Evolutionary conservation across 2,113 vertebrate species (phyloP), one percentile per base, ranked within the genome.

Genomic region (Cynoglossus semilaevis): DNA sequence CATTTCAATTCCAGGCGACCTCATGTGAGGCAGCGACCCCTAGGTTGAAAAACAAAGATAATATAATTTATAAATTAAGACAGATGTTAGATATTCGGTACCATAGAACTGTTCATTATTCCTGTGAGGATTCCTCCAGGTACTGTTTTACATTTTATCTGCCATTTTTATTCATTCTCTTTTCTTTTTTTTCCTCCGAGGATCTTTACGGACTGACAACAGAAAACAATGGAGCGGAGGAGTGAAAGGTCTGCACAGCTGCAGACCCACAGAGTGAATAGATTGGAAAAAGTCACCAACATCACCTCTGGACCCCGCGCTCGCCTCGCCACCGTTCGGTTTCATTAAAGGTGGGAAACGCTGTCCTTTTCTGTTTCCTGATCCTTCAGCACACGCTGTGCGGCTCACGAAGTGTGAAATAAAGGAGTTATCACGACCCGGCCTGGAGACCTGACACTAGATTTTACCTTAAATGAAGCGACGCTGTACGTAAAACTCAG

Each of bases 181-280:
- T 43, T 79, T 48, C 14, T 55, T 40, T 15, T 74, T 47, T 62
- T 45, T 35, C 12, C 8, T 70, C 53, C 38, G 52, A 51, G 74
- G 72, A 82, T 78, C 74, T 85, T 84, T 52, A 53, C 15, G 29
- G 55, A 84, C 76, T 84, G 67, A 38, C 45, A 47, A 62, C 19
- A 54, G 70, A 76, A 85, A 80, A 91, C 85, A 89, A 88, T 75
- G 58, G 63, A 12, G 34, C 50, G 15, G 44, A 61, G 37, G 15
- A 66, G 63, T 70, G 67, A 81, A 80, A 87, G 81, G 83, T 76
- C 80, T 58, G 49, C 76, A 58, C 74, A 60, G 72, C 72, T 67
- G 66, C 67, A 70, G 70, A 64, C 62, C 42, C 51, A 70, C 69
- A 53, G 62, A 54, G 58, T 58, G 67, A 68, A 82, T 76, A 85